Base-by-base conservation (phyloP, 2,888 invertebrate species). In the Eupsilia transversa region DNA sequence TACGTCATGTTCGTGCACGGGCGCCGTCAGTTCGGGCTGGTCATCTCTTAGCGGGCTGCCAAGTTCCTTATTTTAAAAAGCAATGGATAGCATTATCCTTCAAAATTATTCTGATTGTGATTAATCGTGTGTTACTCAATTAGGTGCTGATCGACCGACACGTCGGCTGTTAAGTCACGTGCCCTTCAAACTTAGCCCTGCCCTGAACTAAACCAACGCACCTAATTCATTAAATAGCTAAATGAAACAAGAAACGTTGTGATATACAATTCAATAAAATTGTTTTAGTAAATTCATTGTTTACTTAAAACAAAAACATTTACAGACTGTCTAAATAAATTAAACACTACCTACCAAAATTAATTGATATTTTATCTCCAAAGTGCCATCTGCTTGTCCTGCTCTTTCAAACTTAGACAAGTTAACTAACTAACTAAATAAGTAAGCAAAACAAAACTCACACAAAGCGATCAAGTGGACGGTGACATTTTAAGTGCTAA, bases 281-380 rank as follows among this genome's bases (percentile, higher is more conserved):
- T 46, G 30, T 56, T 64, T 54, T 10, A 17, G 4, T 43, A 27
- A 54, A 56, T 38, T 20, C 14, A 30, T 38, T 75, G 75, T 74
- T 74, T 41, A 57, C 30, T 2, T 23, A 41, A 38, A 75, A 41
- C 74, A 57, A 38, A 20, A 57, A 57, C 67, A 41, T 66, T 74
- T 9, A 46, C 38, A 41, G 38, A 7, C 5, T 33, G 46, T 41
- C 46, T 33, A 57, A 76, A 57, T 49, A 75, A 76, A n/a, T 61
- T 52, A 41, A 46, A 46, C 43, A 52, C 14, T 61, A 57, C 20
- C 35, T 59, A 56, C 20, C 38, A 46, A 67, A 81, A 72, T 63
- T 64, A 77, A 80, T 72, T 82, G 46, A 73, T 61, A 72, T 64
- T 80, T 77, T 82, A 80, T 82, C 78, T 67, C 12, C 41, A 27